Evolutionary conservation across 2,113 vertebrate genomes (phyloP), one percentile per base, ranked within the genome.

Genomic region (Arothron firmamentum): DNA sequence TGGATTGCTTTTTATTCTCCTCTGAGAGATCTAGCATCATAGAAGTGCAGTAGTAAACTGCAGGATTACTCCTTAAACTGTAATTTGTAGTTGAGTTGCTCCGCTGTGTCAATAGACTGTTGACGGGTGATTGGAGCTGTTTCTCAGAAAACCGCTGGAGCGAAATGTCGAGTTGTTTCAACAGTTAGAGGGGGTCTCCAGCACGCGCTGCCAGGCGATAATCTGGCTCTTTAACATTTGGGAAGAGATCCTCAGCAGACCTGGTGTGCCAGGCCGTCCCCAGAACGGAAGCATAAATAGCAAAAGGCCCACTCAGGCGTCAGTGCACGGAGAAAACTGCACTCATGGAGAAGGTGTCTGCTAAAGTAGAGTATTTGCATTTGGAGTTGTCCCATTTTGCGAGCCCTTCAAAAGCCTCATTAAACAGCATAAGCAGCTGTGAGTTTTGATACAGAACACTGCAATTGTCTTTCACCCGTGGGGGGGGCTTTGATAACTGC

Each of bases 151-250:
- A 19, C 45, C 43, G 42, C 50, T 34, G 49, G 14, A 52, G 41
- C 31, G 23, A 69, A 60, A 65, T 28, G 14, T 45, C 0, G 0
- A 54, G 25, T 65, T 50, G 46, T 58, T 70, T 28, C 61, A 42
- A 23, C 56, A 43, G 52, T 67, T 25, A 49, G 49, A 50, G 1
- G 2, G 25, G 4, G 25, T 34, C 50, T 62, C 72, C 65, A 63
- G 56, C 42, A 59, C 66, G 60, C 53, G 52, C 41, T 34, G 75
- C 50, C 42, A 7, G 10, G 65, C 23, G 45, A 55, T 65, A 28
- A 49, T 74, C 15, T 49, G 17, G 23, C 60, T 48, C 55, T 60
- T n/a, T 38, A 72, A 43, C 47, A 54, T 59, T 51, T 50, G 42
- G 19, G 56, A 58, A 61, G 21, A 58, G 21, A 23, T 3, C 21